Evolutionary conservation across 2,888 invertebrate genomes (phyloP), one percentile per base, ranked within the genome.

Genomic region (Pherbina coryleti): DNA sequence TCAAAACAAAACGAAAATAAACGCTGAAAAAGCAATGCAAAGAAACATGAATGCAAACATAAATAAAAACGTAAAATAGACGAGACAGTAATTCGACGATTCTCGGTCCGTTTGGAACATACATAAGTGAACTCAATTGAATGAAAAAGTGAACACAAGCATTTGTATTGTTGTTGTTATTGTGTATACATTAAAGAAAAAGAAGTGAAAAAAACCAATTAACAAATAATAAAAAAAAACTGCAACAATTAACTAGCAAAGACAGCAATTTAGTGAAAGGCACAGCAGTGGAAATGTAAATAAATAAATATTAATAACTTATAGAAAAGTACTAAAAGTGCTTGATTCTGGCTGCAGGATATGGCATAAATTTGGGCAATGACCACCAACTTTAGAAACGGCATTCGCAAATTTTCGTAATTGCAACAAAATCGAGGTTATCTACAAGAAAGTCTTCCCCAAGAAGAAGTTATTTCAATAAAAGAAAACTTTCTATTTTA

Each of bases 71-170:
- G 49, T n/a, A 34, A 71, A 71, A 19, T 57, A 44, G 67, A 22
- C 53, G 25, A n/a, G 25, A n/a, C 51, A 75, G 74, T 75, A 75
- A 53, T 75, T 66, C 53, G 74, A 51, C 66, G 64, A 75, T 66
- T 49, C 34, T 75, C 60, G 60, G 37, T 37, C 55, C 3, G 60
- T 72, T 57, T 72, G 60, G 55, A 34, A 22, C 9, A 55, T 14
- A 60, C 11, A 1, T 57, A 34, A 22, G 3, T n/a, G 3, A 67
- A 60, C 1, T 22, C 37, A 7, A 44, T 44, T 44, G 44, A 44
- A 44, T 44, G 14, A 55, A 55, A 31, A 25, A 64, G 14, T 64
- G 7, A 31, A n/a, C 64, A 34, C 28, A 31, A 34, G 64, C 31
- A n/a, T 28, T 55, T 55, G n/a, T 17, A 14, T 55, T 55, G n/a